A percentile compares a stretch with the other conserved stretches of the same genome.
These are phyloP conservation scores for Corbicula japonica DNA, from an alignment of 2,888 invertebrate genomes.

Conservation along the genomic window DNA sequence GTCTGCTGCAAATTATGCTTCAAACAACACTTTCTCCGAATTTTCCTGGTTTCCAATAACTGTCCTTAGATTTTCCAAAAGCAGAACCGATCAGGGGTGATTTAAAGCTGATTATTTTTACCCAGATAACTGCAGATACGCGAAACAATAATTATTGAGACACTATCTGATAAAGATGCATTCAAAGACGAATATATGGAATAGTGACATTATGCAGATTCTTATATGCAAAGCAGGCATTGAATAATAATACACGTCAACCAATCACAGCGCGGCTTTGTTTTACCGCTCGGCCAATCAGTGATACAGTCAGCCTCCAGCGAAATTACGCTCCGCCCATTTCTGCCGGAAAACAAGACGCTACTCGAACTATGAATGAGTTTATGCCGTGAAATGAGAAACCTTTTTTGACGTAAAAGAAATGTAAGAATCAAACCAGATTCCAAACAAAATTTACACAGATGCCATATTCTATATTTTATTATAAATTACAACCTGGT, in stretches of 20 bases:
- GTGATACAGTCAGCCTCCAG: slow-evolving; percentile 1
- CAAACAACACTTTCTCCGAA: slow-evolving; percentile 43
- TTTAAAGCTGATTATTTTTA: slow-evolving; percentile 65
- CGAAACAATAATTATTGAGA: slow-evolving; percentile 57
- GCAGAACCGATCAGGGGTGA: slow-evolving; percentile 61
- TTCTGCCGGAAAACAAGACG: not conserved
- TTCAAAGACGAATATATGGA: slow-evolving; percentile 43
- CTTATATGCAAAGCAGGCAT: slow-evolving; percentile 61
- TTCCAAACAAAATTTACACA: too few relatives aligned
- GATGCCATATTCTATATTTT: too few relatives aligned
- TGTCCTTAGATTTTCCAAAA: slow-evolving; percentile 19
- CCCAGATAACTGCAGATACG: slow-evolving; percentile 56
- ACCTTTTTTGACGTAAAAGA: not conserved
- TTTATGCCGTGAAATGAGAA: slow-evolving; percentile 24
- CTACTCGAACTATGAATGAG: slow-evolving; percentile 35
- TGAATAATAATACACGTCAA: slow-evolving; percentile 14
- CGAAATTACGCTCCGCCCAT: slow-evolving; percentile 26
- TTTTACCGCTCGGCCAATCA: slow-evolving; percentile 37
- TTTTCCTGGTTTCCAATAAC: slow-evolving; percentile 44
- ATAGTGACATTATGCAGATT: slow-evolving; percentile 57
- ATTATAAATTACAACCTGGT: too few relatives aligned
- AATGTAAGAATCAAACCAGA: not conserved
- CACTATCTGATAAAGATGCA: slow-evolving; percentile 64
- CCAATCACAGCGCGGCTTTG: slow-evolving; percentile 41
- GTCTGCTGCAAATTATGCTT: slow-evolving; percentile 38